Evolutionary conservation across 1,140 invertebrate species (phyloP).

Genomic region (Anastatus disparis): DNA sequence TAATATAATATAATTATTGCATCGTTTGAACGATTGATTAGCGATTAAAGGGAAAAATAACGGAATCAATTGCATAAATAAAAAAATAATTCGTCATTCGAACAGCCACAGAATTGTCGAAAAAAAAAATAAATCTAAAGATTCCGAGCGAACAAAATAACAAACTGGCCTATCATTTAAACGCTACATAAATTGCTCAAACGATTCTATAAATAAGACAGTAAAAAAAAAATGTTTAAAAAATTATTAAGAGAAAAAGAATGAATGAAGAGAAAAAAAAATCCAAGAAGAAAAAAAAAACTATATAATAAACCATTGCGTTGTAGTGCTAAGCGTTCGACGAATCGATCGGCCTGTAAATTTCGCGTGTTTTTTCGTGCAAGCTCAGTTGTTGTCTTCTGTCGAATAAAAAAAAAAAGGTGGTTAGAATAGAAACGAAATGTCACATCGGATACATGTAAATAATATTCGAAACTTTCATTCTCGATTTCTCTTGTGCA

Average conservation of each 20-base stretch:
- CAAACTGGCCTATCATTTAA: not conserved
- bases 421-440: conserved; percentile 11
- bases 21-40: not conserved
- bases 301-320: no score
- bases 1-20: no score
- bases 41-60: not conserved
- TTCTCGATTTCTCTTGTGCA: no score
- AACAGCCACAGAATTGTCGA: not conserved
- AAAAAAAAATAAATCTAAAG: no score
- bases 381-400: conserved; percentile 25
- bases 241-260: not conserved
- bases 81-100: no score
- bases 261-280: not conserved
- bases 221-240: no score
- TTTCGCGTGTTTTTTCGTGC: conserved; percentile 30
- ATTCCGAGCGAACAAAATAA: not conserved
- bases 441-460: conserved; percentile 3
- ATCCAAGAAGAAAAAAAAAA: no score
- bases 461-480: conserved; percentile 25
- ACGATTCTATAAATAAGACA: not conserved
- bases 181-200: not conserved
- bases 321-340: not conserved
- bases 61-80: no score
- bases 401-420: conserved; percentile 24
- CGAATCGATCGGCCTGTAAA: conserved; percentile 38